Base-by-base conservation (phyloP, 2,888 invertebrate genomes). In the Drosophila kambysellisi region DNA sequence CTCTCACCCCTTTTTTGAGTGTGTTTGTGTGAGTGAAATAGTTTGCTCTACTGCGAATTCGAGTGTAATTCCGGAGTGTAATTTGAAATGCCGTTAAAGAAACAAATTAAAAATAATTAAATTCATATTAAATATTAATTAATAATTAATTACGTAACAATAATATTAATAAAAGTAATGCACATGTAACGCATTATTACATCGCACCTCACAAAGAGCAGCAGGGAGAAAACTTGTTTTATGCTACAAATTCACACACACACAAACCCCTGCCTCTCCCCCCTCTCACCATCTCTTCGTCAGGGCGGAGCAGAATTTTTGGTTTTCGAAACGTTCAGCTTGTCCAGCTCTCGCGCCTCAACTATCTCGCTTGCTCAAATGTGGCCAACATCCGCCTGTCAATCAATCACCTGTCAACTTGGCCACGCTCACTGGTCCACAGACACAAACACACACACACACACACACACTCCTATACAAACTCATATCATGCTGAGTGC, bases 331-430 rank as follows among this genome's bases (percentile, higher is more conserved):
- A 56, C 57, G 54, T 60, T 69, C 61, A 50, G 54, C 72, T 88
- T 70, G 70, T 76, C 56, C 52, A 77, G 70, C 77, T 52, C 37
- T 51, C 46, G 60, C 50, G 17, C 43, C n/a, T 69, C 57, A 15
- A 35, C 59, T 12, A 53, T 80, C 84, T 74, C 76, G 71, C 82
- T 82, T 43, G 52, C 85, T 50, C 76, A 12, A 48, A 30, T 35
- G 43, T 41, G 41, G 53, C 33, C 65, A 57, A 46, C 66, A 68
- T 69, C 60, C 74, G 79, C 70, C 81, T 90, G 90, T 91, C 91
- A 91, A 91, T 91, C 91, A 91, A 92, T 91, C 92, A 91, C 85
- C 88, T 92, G 91, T 91, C 91, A 90, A 83, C 73, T 70, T 81
- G 81, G 88, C 86, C 84, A 83, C 82, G 81, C 86, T 78, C 79